phyloP scores from a whole-genome alignment of 2,797 vertebrate genomes.

The Helarctos malayanus region DNA sequence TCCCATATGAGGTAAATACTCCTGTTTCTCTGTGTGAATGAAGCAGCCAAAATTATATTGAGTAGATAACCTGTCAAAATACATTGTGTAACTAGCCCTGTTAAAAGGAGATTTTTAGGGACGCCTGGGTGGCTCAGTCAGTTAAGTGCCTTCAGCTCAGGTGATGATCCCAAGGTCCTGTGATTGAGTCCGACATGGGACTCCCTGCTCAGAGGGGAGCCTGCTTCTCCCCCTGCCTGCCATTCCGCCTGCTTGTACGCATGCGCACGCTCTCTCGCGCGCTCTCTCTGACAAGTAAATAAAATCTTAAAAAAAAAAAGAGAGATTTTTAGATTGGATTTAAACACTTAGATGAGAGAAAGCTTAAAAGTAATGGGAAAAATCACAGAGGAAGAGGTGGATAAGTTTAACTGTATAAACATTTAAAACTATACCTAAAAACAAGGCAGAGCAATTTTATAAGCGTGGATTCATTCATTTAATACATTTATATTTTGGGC shows the following conservation, averaged over 20 bases:
- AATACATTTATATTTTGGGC: background rate
- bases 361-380: conserved; percentile 6
- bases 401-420: background rate
- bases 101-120: background rate
- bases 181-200: no score
- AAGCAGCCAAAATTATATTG: background rate
- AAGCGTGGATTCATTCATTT: background rate
- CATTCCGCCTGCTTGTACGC: no score
- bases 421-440: background rate
- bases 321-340: background rate
- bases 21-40: background rate
- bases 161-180: no score
- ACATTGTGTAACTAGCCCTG: background rate
- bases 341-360: conserved; percentile 1
- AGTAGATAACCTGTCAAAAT: background rate
- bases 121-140: no score
- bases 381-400: background rate
- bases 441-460: background rate
- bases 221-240: no score
- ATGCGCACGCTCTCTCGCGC: no score
- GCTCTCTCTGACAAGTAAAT: no score
- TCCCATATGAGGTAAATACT: background rate
- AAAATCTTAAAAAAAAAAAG: background rate
- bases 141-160: no score
- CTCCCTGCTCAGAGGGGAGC: no score